A percentile compares a stretch with the other conserved stretches of the same genome.
phyloP scores from a whole-genome alignment of 2,113 vertebrate species.

The Phrynocephalus versicolor region DNA sequence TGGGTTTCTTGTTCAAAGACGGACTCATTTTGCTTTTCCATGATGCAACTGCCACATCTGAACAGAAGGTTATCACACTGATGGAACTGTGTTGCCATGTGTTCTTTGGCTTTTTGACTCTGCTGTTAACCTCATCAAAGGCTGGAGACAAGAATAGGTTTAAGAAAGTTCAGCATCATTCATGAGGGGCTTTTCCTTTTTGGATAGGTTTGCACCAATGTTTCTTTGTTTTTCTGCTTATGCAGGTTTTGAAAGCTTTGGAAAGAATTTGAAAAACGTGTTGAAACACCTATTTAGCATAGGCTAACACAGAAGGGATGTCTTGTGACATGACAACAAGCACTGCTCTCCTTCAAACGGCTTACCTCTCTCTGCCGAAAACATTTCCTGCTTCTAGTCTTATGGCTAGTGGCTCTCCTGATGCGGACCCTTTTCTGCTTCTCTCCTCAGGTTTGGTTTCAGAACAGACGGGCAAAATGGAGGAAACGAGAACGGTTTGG shows the following conservation, averaged over 20 bases:
- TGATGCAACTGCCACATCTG: too few relatives aligned
- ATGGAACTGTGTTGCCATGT: too few relatives aligned
- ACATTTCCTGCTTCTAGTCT: neutral
- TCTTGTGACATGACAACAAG: neutral
- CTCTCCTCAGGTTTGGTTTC: constrained; percentile 92
- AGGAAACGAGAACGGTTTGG: constrained; percentile 96
- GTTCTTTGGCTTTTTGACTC: too few relatives aligned
- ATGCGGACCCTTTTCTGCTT: neutral
- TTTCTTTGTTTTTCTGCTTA: neutral
- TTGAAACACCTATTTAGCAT: neutral
- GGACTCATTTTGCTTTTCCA: too few relatives aligned
- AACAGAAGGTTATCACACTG: too few relatives aligned
- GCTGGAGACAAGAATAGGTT: neutral
- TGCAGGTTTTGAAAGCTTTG: neutral
- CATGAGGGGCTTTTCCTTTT: neutral
- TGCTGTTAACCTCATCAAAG: neutral
- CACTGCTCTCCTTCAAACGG: neutral
- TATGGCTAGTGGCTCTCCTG: neutral
- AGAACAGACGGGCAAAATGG: constrained; percentile 97
- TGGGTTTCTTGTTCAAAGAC: too few relatives aligned
- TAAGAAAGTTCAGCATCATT: neutral
- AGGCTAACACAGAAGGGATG: neutral
- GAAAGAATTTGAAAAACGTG: neutral
- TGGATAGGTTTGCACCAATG: neutral
- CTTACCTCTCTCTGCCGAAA: neutral